A percentile compares a stretch with the other conserved stretches of the same genome.
Conservation (phyloP, 2,888 invertebrate genomes). For the Ectropis crepuscularia region DNA sequence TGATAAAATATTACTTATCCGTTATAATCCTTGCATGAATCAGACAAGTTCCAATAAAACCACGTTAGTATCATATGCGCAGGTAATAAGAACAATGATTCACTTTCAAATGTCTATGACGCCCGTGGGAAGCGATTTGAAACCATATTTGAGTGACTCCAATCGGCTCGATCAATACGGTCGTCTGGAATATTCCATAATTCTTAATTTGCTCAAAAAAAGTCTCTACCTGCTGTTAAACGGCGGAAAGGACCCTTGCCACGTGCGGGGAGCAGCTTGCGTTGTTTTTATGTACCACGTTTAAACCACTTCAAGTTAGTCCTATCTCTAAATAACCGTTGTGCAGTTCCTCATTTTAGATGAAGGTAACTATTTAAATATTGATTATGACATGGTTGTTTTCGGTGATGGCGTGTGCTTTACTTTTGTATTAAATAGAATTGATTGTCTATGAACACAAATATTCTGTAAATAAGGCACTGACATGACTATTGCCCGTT, state of each 20-base stretch:
- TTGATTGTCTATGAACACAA: slow-evolving; percentile 44
- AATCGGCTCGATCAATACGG: slow-evolving; percentile 52
- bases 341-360: neutral
- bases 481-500: slow-evolving; percentile 36
- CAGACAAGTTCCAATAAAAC: slow-evolving; percentile 9
- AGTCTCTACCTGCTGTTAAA: slow-evolving; percentile 78
- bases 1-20: neutral
- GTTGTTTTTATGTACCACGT: slow-evolving; percentile 36
- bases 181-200: slow-evolving; percentile 67
- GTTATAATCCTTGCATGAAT: slow-evolving; percentile 9
- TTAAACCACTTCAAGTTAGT: slow-evolving; percentile 3
- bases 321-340: slow-evolving; percentile 16
- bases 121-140: slow-evolving; percentile 24
- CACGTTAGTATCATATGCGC: slow-evolving; percentile 10
- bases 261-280: slow-evolving; percentile 80
- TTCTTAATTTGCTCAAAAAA: slow-evolving; percentile 70
- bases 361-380: neutral
- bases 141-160: slow-evolving; percentile 22
- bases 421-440: slow-evolving; percentile 29
- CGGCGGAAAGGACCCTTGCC: slow-evolving; percentile 80
- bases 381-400: slow-evolving; percentile 24
- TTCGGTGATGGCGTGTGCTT: slow-evolving; percentile 14
- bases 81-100: slow-evolving; percentile 17
- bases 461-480: slow-evolving; percentile 43
- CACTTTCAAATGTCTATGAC: slow-evolving; percentile 21